Base-by-base conservation (phyloP, 2,888 invertebrate species). In the Leucoma salicis region DNA sequence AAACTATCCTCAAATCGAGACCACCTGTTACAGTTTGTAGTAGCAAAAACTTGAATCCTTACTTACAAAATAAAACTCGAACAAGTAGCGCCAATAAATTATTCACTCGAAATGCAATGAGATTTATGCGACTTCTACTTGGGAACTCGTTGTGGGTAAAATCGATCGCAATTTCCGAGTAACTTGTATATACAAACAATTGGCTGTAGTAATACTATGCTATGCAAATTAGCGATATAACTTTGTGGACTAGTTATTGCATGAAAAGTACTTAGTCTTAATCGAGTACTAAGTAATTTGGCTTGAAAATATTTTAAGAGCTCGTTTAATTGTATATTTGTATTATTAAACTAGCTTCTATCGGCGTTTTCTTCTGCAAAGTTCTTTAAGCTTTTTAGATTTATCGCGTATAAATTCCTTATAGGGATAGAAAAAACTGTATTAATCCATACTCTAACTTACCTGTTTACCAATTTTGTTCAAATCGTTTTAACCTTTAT, bases 71-170 rank as follows among this genome's bases (percentile, higher is more conserved):
- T 37, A 51, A 63, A 51, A 46, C 34, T 14, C 4, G 13, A n/a
- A 29, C 39, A 15, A 21, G 46, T 25, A 51, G 39, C 45, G 45
- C 29, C 44, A 37, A 61, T 63, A 63, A 63, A 64, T 63, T 52
- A 64, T 64, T 61, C 58, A 53, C 51, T 62, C 35, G 35, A 51
- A 52, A 64, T 64, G 58, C 65, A 64, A 54, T 58, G 47, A 58
- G 62, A 63, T 63, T 63, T 63, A 63, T 63, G 47, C 27, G 65
- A 61, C 43, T 64, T 63, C 16, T 25, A 44, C 31, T 44, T 42
- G 34, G 28, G 21, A 53, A 51, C 49, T 46, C 39, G 44, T 49
- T 56, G 62, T 28, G 56, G 62, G 4, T n/a, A 33, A 47, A 44
- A 57, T 63, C 57, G 61, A 57, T 54, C 43, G 61, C 50, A 52